These are phyloP conservation scores for Brachyptera putata DNA, from an alignment of 2,888 invertebrate species.

Conservation along the genomic window DNA sequence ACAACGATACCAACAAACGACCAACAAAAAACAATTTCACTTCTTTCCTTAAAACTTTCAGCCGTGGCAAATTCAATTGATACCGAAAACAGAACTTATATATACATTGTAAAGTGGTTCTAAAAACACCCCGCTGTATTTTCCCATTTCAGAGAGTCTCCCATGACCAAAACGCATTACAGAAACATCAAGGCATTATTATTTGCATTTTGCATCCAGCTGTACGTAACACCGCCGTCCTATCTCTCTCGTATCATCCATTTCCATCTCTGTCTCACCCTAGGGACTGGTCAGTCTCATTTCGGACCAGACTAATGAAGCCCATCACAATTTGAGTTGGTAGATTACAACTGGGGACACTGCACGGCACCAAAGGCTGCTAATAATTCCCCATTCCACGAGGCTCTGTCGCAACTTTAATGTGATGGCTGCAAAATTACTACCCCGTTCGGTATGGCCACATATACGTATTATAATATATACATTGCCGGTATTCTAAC, in stretches of 20 bases:
- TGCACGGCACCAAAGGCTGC: slow-evolving; percentile 31
- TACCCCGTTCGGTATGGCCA: slow-evolving; percentile 16
- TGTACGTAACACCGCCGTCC: background rate
- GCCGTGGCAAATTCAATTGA: too few relatives aligned
- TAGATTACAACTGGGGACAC: slow-evolving; percentile 33
- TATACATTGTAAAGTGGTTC: too few relatives aligned
- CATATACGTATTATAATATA: slow-evolving; percentile 18
- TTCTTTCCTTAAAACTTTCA: too few relatives aligned
- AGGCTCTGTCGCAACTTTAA: slow-evolving; percentile 28
- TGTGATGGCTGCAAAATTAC: slow-evolving; percentile 32
- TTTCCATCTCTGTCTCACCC: slow-evolving; percentile 22
- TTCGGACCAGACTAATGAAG: slow-evolving; percentile 32
- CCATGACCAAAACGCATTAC: background rate
- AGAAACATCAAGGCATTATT: slow-evolving; percentile 12
- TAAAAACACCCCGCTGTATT: background rate
- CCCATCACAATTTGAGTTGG: slow-evolving; percentile 33
- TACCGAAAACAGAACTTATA: too few relatives aligned
- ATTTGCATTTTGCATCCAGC: slow-evolving; percentile 7
- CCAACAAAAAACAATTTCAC: background rate
- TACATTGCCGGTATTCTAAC: slow-evolving; percentile 24
- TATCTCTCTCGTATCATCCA: slow-evolving; percentile 18
- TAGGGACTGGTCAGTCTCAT: slow-evolving; percentile 32
- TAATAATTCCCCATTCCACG: slow-evolving; percentile 31
- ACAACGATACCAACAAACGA: background rate
- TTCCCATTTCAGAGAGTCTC: slow-evolving; percentile 7